Evolutionary conservation across 2,113 vertebrate species (phyloP).

Genomic region (Ciconia stormi): DNA sequence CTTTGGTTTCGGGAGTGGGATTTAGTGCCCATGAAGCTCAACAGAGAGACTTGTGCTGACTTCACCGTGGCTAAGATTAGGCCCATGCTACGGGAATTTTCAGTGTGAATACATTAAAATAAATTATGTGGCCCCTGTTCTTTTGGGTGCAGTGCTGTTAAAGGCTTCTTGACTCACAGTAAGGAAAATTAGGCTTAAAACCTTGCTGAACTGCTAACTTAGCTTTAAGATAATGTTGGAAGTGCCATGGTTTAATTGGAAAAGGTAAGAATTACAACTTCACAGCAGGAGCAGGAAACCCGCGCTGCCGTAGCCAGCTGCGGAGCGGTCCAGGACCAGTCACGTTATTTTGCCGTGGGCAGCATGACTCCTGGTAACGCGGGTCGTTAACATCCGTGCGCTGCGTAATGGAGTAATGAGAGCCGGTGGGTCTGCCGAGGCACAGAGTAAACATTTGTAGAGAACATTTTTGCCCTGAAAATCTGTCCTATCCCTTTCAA

Average conservation of each 20-base stretch:
- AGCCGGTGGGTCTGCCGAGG: neutral
- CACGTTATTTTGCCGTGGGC: fast-evolving
- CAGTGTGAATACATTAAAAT: neutral
- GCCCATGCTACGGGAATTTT: neutral
- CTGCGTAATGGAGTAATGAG: neutral
- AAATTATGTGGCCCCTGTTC: neutral
- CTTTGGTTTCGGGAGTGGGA: neutral
- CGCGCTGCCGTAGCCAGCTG: fast-evolving
- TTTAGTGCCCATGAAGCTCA: neutral
- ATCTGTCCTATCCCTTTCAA: neutral
- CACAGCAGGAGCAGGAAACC: neutral
- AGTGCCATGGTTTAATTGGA: neutral
- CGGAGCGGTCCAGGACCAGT: fast-evolving
- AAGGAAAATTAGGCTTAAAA: neutral
- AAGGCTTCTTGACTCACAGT: neutral
- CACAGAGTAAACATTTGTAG: neutral
- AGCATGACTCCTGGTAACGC: fast-evolving
- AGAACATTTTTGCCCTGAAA: neutral
- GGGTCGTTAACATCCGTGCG: fast-evolving
- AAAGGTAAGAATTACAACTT: neutral
- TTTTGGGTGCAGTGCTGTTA: neutral
- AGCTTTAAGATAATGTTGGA: too few relatives aligned
- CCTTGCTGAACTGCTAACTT: neutral
- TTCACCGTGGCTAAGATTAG: neutral
- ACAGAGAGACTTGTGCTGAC: neutral